Base-by-base conservation (phyloP, 2,797 vertebrate species). In the Furcifer pardalis region DNA sequence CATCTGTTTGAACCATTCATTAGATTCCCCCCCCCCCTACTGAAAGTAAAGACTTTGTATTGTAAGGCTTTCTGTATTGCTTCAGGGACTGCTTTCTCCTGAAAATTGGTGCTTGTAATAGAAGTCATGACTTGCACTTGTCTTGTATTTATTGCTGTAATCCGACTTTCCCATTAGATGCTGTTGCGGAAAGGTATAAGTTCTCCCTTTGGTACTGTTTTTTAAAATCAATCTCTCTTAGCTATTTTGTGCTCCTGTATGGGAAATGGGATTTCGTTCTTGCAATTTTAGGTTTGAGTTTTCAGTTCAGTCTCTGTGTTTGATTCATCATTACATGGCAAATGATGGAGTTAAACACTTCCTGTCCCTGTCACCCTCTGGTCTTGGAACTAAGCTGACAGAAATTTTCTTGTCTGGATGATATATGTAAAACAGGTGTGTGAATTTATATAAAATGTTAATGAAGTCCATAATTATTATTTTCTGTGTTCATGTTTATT, bases 81-180 rank as follows among this genome's bases (percentile, higher is more conserved):
- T 37, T 72, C 60, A 79, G 35, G 3, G 80, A 3, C 75, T 83
- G 15, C 60, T 79, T 46, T 1, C 0, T 79, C 59, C 71, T 80
- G 30, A 87, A 91, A 91, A 88, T 85, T 46, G 79, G 5, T 2
- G 10, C 78, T 84, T 90, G 1, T 73, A 63, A 13, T 65, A 27
- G 25, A 88, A n/a, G 19, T 3, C 75, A 77, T 84, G 49, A 74
- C 78, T 44, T n/a, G 82, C 7, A n/a, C 15, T 83, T 89, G 25
- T 77, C 81, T 46, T 46, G 1, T 60, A 65, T 56, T 79, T 85
- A 59, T 13, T 17, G 72, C 63, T 81, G 1, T 84, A 2, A 68
- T 75, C 52, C 69, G 75, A 23, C 44, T 79, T 15, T 85, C 83
- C 56, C 25, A 52, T 84, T 85, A 90, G 27, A 92, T 84, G 19